Base-by-base conservation (phyloP, 1,140 invertebrate genomes). In the Drosophila eugracilis region DNA sequence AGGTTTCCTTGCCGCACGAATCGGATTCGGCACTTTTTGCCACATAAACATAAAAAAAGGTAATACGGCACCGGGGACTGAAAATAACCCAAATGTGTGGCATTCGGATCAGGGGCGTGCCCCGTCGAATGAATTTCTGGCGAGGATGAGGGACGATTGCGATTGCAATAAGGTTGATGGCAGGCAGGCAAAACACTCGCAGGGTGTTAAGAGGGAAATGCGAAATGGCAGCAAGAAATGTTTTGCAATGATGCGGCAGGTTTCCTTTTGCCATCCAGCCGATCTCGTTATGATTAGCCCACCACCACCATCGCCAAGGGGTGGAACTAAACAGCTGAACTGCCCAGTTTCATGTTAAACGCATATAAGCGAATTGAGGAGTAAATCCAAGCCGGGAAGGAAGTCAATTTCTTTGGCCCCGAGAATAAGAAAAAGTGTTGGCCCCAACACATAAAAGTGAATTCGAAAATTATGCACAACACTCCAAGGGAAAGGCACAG, bases 41-140 rank as follows among this genome's bases (percentile, higher is more conserved):
- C 70, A 73, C 77, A 81, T 85, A 85, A 85, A 85, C 80, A 86
- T 85, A 85, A 85, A 84, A 85, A 85, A 85, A 86, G 80, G 80
- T 85, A 85, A 85, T 85, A 85, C 59, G 81, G 73, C 80, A 80
- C 81, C 55, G 62, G 80, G 80, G 80, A 86, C 67, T 57, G 54
- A n/a, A 47, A 37, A 45, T 36, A 45, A 30, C 36, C 58, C 59
- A 42, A 75, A 67, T 59, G 62, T 73, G 70, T 73, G 70, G 69
- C 70, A 73, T 28, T 73, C 47, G 58, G 34, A 24, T 42, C 26
- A 32, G 59, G 15, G 59, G 34, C 34, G 59, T 65, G 58, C 9
- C 59, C 47, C 28, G 28, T 60, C 19, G 24, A 37, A 39, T 9
- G 24, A 37, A 39, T 9, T 26, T 50, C 17, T 10, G 21, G 22